These are phyloP conservation scores for Cyclargus thomasi DNA, from an alignment of 1,140 invertebrate species.

Conservation along the genomic window DNA sequence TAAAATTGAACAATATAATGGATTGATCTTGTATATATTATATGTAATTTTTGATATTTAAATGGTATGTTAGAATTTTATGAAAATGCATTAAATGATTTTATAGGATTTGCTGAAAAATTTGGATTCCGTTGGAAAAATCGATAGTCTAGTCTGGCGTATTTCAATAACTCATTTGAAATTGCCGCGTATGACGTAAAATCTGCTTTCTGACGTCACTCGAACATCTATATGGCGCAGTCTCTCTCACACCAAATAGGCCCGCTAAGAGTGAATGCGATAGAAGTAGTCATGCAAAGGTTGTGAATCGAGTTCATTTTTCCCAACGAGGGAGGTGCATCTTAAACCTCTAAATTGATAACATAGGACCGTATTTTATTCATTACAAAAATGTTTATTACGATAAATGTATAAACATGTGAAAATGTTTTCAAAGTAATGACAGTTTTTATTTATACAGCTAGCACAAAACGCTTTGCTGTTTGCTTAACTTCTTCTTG, in stretches of 20 bases:
- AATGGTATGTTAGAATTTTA: too few species aligned
- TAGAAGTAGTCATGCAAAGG: conserved; percentile 45
- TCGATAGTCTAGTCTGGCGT: conserved; percentile 62
- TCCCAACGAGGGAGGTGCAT: conserved; percentile 48
- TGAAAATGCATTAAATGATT: too few species aligned
- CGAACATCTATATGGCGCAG: conserved; percentile 29
- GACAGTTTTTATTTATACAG: neutral
- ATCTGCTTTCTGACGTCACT: conserved; percentile 55
- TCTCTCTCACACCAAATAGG: conserved; percentile 42
- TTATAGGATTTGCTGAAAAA: conserved; percentile 16
- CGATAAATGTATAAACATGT: neutral
- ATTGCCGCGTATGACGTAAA: conserved; percentile 74
- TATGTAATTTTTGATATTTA: too few species aligned
- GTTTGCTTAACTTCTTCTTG: conserved; percentile 20
- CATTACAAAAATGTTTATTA: conserved; percentile 39
- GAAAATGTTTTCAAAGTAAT: neutral
- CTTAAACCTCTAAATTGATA: conserved; percentile 48
- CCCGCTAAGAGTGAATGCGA: conserved; percentile 49
- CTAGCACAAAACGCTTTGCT: neutral
- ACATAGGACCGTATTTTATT: conserved; percentile 33
- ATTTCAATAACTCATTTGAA: conserved; percentile 57
- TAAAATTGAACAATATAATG: neutral
- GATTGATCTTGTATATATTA: neutral
- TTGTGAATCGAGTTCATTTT: conserved; percentile 67
- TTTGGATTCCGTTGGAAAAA: conserved; percentile 37